Conservation (phyloP, 2,113 vertebrate genomes). For the Catharus minimus region DNA sequence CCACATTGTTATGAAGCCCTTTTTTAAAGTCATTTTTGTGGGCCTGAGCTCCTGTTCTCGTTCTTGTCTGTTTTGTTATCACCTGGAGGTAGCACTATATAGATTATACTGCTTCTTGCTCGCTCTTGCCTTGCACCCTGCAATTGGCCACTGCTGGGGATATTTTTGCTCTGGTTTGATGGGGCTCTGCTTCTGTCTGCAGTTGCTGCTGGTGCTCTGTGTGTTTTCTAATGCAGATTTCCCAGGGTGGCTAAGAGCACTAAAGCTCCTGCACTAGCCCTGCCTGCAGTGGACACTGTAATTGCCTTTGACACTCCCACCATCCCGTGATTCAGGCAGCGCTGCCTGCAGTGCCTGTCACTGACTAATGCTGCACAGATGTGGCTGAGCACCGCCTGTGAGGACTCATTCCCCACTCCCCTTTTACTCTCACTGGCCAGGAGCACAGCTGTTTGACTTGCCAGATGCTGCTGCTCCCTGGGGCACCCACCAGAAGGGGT, state of each 20-base stretch:
- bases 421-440: neutral
- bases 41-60: neutral
- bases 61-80: neutral
- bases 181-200: neutral
- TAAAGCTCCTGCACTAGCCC: neutral
- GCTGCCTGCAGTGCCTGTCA: neutral
- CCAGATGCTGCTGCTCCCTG: neutral
- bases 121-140: neutral
- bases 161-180: neutral
- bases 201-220: neutral
- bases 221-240: neutral
- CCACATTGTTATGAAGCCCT: neutral
- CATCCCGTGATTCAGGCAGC: neutral
- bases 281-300: neutral
- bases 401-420: neutral
- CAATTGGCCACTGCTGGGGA: neutral
- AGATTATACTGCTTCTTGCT: neutral
- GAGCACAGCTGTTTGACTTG: neutral
- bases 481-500: neutral
- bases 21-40: neutral
- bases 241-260: neutral
- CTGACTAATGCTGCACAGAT: neutral
- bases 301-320: neutral
- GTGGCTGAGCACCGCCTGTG: rapidly evolving
- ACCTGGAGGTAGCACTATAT: neutral